Evolutionary conservation across 2,113 vertebrate species (phyloP).

Genomic region (Morphnarchus princeps): DNA sequence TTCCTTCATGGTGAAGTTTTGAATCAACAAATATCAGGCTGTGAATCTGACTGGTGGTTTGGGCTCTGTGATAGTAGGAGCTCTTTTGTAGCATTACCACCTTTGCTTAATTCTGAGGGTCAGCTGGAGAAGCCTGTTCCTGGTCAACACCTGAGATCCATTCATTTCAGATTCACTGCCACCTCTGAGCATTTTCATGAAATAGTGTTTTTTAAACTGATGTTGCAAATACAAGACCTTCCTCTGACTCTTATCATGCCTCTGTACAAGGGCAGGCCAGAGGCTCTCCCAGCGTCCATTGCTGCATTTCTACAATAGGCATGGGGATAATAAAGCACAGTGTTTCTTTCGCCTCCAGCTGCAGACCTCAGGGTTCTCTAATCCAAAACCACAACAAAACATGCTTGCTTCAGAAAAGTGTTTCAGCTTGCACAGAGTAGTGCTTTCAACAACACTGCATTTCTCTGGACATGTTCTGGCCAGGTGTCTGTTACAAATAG

Average conservation of each 20-base stretch:
- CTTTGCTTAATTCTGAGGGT: not conserved
- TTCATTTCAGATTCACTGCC: not conserved
- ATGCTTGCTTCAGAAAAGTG: fast-evolving
- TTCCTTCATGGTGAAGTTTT: not conserved
- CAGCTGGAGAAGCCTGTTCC: not conserved
- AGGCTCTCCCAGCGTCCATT: not conserved
- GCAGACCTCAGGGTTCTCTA: not conserved
- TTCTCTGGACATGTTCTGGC: not conserved
- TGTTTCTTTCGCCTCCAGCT: not conserved
- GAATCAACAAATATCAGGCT: fast-evolving
- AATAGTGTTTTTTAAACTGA: not conserved
- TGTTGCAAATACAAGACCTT: not conserved
- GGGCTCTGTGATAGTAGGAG: not conserved
- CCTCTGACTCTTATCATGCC: not conserved
- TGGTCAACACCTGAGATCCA: not conserved
- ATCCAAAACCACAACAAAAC: not conserved
- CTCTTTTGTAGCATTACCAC: not conserved
- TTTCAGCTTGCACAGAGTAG: not conserved
- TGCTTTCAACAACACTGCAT: not conserved
- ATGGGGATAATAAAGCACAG: fast-evolving
- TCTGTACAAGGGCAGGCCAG: not conserved
- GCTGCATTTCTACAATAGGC: fast-evolving
- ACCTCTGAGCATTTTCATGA: not conserved
- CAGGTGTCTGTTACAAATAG: not conserved
- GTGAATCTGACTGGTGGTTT: not conserved